Evolutionary conservation across 1,140 invertebrate species (phyloP), one percentile per base, ranked within the genome.

Genomic region (Drosophila rufa): DNA sequence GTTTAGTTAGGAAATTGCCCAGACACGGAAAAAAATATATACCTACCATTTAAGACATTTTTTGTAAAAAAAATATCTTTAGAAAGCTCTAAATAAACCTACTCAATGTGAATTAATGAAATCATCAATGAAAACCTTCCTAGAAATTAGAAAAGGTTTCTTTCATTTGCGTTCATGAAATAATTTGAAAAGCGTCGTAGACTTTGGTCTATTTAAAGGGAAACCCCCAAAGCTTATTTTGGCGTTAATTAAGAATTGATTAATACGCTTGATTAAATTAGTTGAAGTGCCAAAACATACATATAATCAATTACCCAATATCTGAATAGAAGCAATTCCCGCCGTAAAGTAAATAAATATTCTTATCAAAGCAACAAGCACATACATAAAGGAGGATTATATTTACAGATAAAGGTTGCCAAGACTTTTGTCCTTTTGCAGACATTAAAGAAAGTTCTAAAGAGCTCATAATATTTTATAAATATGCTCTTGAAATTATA

Each of bases 321-420:
- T 36, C 17, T 4, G 1, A 19, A 53, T 36, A 36, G 19, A 36
- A 36, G 17, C 51, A 53, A 15, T 38, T 19, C 7, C 2, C 3
- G 0, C 33, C 14, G 33, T 36, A 2, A 14, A 33, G 3, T 30
- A 8, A 8, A 11, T 8, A 61, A 61, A 61, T 19, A 25, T 50
- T 50, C 30, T 25, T 61, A 61, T 61, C 59, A 36, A 36, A 14
- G 19, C 6, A 15, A 25, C 15, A n/a, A 51, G 33, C 7, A n/a
- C 3, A 53, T 1, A 12, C 19, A 22, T 22, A 22, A 36, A 19
- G 19, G 15, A 55, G 38, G 30, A 38, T 38, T 8, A 22, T 62
- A 25, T 61, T 19, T 17, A 12, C 3, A 12, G 17, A 27, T 11
- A 40, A 2, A 40, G 33, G 25, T 36, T 40, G 46, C 33, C 14